phyloP scores from a whole-genome alignment of 2,113 vertebrate genomes.

The Aleadryas rufinucha region DNA sequence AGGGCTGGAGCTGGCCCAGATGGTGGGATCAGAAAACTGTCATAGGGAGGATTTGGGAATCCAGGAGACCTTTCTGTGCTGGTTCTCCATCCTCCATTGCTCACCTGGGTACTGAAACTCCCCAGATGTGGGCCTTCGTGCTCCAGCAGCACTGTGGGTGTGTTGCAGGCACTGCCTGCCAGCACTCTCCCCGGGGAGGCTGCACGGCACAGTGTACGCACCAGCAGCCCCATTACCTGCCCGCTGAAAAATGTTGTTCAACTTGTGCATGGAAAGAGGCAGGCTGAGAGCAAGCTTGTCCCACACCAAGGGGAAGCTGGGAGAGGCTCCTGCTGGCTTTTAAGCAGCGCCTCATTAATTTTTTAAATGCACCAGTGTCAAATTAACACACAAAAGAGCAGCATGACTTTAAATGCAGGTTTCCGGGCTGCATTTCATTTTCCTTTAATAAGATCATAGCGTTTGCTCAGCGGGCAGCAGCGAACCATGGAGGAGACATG shows the following conservation, averaged over 20 bases:
- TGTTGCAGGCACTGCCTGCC: conserved; percentile 21
- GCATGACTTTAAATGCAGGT: conserved; percentile 44
- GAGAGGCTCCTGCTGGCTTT: conserved; percentile 50
- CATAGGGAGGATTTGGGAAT: neutral
- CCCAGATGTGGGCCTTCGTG: neutral
- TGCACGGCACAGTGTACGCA: neutral
- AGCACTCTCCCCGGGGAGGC: neutral
- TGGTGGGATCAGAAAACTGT: neutral
- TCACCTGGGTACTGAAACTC: neutral
- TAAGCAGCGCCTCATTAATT: conserved; percentile 54
- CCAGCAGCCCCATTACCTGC: conserved; percentile 51
- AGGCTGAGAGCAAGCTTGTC: conserved; percentile 48
- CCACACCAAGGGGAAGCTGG: conserved; percentile 38
- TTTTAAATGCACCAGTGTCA: conserved; percentile 52
- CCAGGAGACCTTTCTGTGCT: neutral
- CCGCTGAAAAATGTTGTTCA: conserved; percentile 47
- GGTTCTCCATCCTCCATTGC: neutral
- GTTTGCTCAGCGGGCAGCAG: conserved; percentile 6
- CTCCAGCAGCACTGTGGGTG: neutral
- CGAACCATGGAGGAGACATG: neutral
- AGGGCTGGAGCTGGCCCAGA: neutral
- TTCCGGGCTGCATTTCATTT: conserved; percentile 34
- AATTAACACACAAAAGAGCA: conserved; percentile 59
- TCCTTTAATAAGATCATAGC: conserved; percentile 57
- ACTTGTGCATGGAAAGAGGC: conserved; percentile 48